Conservation (phyloP, 2,797 vertebrate genomes). For the Monodelphis domestica region DNA sequence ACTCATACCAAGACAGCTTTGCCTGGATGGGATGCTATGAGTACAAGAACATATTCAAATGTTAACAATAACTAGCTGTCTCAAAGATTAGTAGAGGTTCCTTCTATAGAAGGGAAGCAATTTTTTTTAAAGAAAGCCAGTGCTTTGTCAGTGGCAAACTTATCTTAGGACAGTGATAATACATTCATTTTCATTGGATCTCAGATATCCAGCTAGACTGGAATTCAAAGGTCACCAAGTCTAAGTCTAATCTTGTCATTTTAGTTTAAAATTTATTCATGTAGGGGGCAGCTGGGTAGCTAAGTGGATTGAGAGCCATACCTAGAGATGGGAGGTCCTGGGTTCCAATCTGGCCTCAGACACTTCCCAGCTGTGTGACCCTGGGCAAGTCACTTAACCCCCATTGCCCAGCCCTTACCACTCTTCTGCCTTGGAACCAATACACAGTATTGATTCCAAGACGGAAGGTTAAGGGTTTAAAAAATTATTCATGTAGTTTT, state of each 20-base stretch:
- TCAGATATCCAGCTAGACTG: neutral
- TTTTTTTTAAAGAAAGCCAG: conserved; percentile 56
- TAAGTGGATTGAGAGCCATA: too few species aligned
- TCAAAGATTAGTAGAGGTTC: conserved; percentile 37
- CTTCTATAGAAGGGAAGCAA: conserved; percentile 44
- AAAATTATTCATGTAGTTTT: neutral
- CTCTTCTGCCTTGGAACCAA: too few species aligned
- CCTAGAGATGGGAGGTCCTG: too few species aligned
- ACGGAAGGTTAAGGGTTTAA: too few species aligned
- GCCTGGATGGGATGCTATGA: conserved; percentile 37
- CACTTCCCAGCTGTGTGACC: too few species aligned
- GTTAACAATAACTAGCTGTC: conserved; percentile 52
- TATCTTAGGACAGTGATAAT: neutral
- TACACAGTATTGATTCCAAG: too few species aligned
- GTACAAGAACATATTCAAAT: conserved; percentile 50
- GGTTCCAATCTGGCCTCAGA: too few species aligned
- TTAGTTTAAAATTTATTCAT: neutral
- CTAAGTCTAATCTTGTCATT: neutral
- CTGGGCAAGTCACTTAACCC: too few species aligned
- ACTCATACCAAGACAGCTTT: conserved; percentile 41
- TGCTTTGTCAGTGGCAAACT: neutral
- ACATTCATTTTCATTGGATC: neutral
- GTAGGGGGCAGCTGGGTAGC: too few species aligned
- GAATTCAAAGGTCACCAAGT: neutral
- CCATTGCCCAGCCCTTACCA: too few species aligned